Base-by-base conservation (phyloP, 2,113 vertebrate genomes). In the Todiramphus saurophagus region DNA sequence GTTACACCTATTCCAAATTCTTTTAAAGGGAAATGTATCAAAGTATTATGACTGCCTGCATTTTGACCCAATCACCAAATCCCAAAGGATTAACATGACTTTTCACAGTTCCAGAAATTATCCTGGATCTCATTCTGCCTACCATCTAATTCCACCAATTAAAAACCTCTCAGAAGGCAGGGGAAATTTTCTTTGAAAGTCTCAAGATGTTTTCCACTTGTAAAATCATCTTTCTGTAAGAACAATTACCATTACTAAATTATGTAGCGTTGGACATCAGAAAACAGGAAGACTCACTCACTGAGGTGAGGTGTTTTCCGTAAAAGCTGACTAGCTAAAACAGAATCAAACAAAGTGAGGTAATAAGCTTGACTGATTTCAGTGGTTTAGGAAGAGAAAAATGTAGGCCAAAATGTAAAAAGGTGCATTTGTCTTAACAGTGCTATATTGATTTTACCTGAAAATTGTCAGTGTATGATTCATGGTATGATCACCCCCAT, bases 401-500 rank as follows among this genome's bases (percentile, higher is more conserved):
- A 53, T 3, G 1, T 8, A 41, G 5, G 19, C 5, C 41, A 87
- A 78, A 77, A 13, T 41, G 33, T 72, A 56, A 90, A 87, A 4
- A 4, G 5, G 20, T 48, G 16, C 28, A 58, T 76, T 62, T 70
- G 12, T 35, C 41, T 50, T 67, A 90, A 48, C 9, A 69, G 59
- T 66, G 6, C 11, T 63, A 28, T 58, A 64, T 2, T 9, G 17
- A 72, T 27, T 85, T 83, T 64, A 2, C 15, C 79, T 67, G 30
- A 20, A 58, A 50, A 48, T 48, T 80, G 5, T 66, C 25, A 23
- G 8, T 20, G 9, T 33, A 30, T 39, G 48, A 73, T 59, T 51
- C 70, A 44, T 3, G 3, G 48, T 30, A 30, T 3, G 8, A 46
- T 92, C 10, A 19, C 17, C 58, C 19, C 3, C 1, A 0, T 28